phyloP scores from a whole-genome alignment of 2,888 invertebrate genomes.

The Arrhopalites spinosus region DNA sequence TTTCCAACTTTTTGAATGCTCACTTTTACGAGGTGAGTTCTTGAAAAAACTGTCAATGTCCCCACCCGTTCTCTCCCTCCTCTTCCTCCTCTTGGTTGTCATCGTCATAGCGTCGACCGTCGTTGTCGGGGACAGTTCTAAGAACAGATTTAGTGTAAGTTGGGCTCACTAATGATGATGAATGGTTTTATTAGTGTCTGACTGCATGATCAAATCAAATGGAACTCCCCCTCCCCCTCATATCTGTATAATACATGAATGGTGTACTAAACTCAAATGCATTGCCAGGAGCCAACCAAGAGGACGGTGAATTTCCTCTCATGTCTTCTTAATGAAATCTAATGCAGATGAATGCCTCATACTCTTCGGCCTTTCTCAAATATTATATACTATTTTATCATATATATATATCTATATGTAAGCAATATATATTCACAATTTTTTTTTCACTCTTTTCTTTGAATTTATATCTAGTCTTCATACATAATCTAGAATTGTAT shows the following conservation, averaged over 20 bases:
- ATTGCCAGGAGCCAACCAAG: background rate
- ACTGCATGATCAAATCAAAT: conserved; percentile 33
- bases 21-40: conserved; percentile 12
- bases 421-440: too few species aligned
- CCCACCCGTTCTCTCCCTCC: background rate
- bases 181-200: conserved; percentile 30
- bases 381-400: too few species aligned
- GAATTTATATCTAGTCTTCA: too few species aligned
- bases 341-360: conserved; percentile 21
- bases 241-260: background rate
- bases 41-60: conserved; percentile 15
- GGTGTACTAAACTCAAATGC: background rate
- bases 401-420: too few species aligned
- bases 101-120: background rate
- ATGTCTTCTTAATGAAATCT: conserved; percentile 20
- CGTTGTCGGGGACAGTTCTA: conserved; percentile 17
- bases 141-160: conserved; percentile 17
- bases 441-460: too few species aligned
- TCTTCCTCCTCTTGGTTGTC: background rate
- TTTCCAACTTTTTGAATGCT: background rate
- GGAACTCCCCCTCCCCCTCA: background rate
- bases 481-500: too few species aligned
- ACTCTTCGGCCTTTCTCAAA: background rate
- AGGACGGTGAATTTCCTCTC: conserved; percentile 12
- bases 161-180: conserved; percentile 30